Evolutionary conservation across 1,140 invertebrate genomes (phyloP), one percentile per base, ranked within the genome.

Genomic region (Contarinia nasturtii): DNA sequence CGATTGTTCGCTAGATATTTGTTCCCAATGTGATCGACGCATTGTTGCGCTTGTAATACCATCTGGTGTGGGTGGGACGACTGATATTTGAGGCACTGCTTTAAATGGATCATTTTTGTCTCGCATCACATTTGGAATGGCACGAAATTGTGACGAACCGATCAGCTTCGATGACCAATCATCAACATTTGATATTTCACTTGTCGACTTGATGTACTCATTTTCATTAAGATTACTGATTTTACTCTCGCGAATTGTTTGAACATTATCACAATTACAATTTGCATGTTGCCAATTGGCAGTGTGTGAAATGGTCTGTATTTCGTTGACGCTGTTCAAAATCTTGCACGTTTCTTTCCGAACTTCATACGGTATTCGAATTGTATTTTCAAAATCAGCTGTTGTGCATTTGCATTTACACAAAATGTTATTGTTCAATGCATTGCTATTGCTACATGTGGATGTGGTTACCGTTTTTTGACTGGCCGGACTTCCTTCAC

Each of bases 31-130:
- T 27, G 27, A 27, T 27, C 27, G 27, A 27, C 27, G 10, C 27
- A 27, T 10, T 3, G 27, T 27, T 3, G 27, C 27, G 27, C 10
- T 27, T 10, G 27, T 27, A 10, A 27, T 67, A 49, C 67, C 70
- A 51, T 83, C 79, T 1, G 81, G 80, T 3, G 80, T 84, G 12
- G 82, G 78, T 43, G 82, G 81, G 18, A 81, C 68, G 21, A 85
- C 76, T 14, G 80, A 71, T 55, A 84, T 84, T 59, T 77, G 76
- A 17, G 79, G 79, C 41, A 75, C 63, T 51, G 49, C 21, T 47
- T 46, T 36, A 19, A 48, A 38, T 44, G n/a, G 60, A 62, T 73
- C 74, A 27, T 27, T 27, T 27, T 27, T 10, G 60, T 75, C 68
- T 61, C 72, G 72, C 64, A 74, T 74, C 51, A 74, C 64, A 63